Base-by-base conservation (phyloP, 2,113 vertebrate species). In the Electrona antarctica region DNA sequence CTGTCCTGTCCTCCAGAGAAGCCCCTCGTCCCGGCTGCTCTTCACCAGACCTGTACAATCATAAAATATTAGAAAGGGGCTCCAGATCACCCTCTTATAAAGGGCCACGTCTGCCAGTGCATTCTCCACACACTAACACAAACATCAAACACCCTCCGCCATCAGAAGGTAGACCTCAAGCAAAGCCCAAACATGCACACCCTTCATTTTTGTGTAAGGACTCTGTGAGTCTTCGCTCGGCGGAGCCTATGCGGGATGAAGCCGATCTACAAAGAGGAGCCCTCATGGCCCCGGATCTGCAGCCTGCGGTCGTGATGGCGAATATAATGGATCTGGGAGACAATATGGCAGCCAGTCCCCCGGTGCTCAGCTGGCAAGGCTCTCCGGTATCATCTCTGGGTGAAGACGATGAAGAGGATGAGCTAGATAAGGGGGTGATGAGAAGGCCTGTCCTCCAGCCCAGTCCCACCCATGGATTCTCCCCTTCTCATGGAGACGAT, bases 291-390 rank as follows among this genome's bases (percentile, higher is more conserved):
- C 92, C 89, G 11, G 91, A 90, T 78, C 92, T 91, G 57, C 89
- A 91, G 69, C 92, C 88, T 33, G 82, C 75, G 59, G 80, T 77
- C 45, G 91, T 87, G 74, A 79, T 90, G 67, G 91, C 87, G 68
- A 82, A 69, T 47, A 48, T 86, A 54, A 84, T 78, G 29, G 92
- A 93, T 69, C 60, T 81, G 0, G 82, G 83, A 46, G 82, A 91
- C 77, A 91, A 92, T 71, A 89, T 89, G 45, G 66, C 87, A 7
- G 89, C 90, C 72, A 94, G 93, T 13, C 93, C 93, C 7, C 93
- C 93, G 13, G 91, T 93, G 45, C 90, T 94, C 58, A 94, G 93
- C 85, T 93, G 93, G 91, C 93, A 94, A 74, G 93, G 92, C 51
- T 94, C 93, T 33, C 92, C 92, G 0, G 90, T 91, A 2, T 93